Base-by-base conservation (phyloP, 2,888 invertebrate genomes). In the Globia sparganii region DNA sequence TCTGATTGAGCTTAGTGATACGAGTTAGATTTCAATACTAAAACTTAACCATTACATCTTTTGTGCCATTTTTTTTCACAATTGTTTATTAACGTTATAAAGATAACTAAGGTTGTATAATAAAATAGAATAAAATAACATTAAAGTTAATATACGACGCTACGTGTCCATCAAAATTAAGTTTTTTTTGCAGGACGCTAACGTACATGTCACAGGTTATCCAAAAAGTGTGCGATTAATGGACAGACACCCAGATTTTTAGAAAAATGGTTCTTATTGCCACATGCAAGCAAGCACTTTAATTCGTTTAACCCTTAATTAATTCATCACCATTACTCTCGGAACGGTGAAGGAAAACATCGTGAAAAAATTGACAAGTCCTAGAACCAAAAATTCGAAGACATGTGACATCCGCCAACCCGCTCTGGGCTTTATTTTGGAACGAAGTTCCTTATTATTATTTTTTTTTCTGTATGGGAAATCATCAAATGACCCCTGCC, bases 121-220 rank as follows among this genome's bases (percentile, higher is more conserved):
- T 28, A 28, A 2, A 28, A 28, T 58, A 28, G 28, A 56, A 56
- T 6, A 58, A 58, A 56, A 56, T 6, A 58, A 58, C 5, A 28
- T 58, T 2, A 28, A 58, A 28, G 58, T 31, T 28, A 56, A n/a
- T 56, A 31, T 28, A 58, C 28, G 18, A 31, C 28, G 28, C 18
- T 58, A 31, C 2, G 28, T 58, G 18, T 58, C 43, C 28, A 56
- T 78, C 21, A 78, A 43, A 34, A 28, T 64, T 13, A 72, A 78
- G 21, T 37, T 13, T 18, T 21, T 21, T 59, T 28, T 8, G 0
- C 53, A 28, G 46, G 31, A 46, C 9, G 21, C 6, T 18, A n/a
- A 31, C 25, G 13, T 40, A 13, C 31, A 31, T 13, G 56, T 56
- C 25, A 18, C 15, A 25, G 8, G 18, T 34, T 43, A 15, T 43